Percentiles rank a stretch among this genome's conserved stretches.
These are phyloP conservation scores for Astatotilapia flaviijosephi DNA, from an alignment of 2,113 vertebrate genomes.

Conservation along the genomic window DNA sequence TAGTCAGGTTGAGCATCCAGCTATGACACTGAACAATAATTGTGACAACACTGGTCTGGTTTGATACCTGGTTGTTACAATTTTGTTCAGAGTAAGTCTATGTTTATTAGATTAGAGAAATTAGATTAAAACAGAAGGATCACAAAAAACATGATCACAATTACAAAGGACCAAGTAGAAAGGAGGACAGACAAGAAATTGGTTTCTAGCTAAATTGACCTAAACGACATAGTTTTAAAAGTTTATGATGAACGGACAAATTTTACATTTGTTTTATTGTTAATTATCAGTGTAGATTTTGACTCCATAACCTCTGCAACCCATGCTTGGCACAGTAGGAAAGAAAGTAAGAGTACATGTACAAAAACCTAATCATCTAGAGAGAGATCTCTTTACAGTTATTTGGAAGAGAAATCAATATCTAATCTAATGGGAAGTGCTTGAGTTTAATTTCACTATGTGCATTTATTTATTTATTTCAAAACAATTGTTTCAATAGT, in stretches of 20 bases:
- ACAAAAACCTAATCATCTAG: conserved; percentile 16
- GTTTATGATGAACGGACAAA: not conserved
- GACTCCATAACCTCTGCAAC: not conserved
- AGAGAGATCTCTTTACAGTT: conserved; percentile 4
- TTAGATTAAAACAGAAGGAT: conserved; percentile 38
- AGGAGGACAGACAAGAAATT: not conserved
- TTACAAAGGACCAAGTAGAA: not conserved
- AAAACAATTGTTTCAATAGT: not conserved
- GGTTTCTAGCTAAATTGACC: not conserved
- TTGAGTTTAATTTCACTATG: conserved; percentile 29
- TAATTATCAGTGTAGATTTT: not conserved
- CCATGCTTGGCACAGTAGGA: not conserved
- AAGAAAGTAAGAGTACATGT: not conserved
- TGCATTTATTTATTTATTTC: not conserved
- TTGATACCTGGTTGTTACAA: not conserved
- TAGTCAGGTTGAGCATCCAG: not conserved
- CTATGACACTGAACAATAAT: not conserved
- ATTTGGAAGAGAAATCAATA: conserved; percentile 39
- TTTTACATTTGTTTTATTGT: not conserved
- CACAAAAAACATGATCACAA: not conserved
- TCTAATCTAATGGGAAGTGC: conserved; percentile 43
- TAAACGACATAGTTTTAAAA: not conserved
- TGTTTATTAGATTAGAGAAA: conserved; percentile 1
- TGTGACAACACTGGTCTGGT: not conserved
- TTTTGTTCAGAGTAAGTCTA: not conserved